phyloP scores from a whole-genome alignment of 2,888 invertebrate species.

The Acleris sparsana region DNA sequence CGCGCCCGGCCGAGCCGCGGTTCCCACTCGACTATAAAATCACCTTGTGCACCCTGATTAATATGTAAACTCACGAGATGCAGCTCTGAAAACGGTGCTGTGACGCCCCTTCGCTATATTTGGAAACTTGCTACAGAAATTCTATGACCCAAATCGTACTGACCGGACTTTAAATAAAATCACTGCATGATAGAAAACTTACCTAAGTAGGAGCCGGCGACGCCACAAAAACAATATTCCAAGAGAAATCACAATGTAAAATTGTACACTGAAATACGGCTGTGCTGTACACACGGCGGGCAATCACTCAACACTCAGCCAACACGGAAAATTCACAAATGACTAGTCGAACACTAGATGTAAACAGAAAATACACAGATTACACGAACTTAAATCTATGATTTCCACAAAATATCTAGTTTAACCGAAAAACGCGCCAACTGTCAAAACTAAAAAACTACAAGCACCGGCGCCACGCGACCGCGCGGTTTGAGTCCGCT shows the following conservation, averaged over 20 bases:
- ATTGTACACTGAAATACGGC: constrained; percentile 71
- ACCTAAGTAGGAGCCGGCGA: constrained; percentile 68
- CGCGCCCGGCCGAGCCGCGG: constrained; percentile 72
- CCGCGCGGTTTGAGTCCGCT: constrained; percentile 80
- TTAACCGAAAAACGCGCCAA: constrained; percentile 80
- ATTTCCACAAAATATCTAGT: constrained; percentile 73
- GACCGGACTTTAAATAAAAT: constrained; percentile 34
- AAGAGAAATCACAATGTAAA: constrained; percentile 71
- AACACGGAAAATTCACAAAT: constrained; percentile 75
- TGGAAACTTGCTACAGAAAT: constrained; percentile 66
- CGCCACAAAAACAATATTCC: constrained; percentile 66
- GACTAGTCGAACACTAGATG: constrained; percentile 75
- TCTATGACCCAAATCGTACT: constrained; percentile 56
- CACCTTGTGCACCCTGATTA: constrained; percentile 37
- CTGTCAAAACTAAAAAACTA: constrained; percentile 83
- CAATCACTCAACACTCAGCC: constrained; percentile 77
- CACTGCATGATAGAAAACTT: constrained; percentile 37
- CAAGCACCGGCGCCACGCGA: constrained; percentile 80
- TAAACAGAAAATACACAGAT: constrained; percentile 80
- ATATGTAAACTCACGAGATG: constrained; percentile 35
- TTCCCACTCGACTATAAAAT: constrained; percentile 44
- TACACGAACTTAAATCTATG: constrained; percentile 82
- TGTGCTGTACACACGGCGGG: constrained; percentile 71
- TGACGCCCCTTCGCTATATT: constrained; percentile 68
- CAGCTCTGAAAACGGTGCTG: constrained; percentile 37